Base-by-base conservation (phyloP, 2,113 vertebrate species). In the Macrotis lagotis region DNA sequence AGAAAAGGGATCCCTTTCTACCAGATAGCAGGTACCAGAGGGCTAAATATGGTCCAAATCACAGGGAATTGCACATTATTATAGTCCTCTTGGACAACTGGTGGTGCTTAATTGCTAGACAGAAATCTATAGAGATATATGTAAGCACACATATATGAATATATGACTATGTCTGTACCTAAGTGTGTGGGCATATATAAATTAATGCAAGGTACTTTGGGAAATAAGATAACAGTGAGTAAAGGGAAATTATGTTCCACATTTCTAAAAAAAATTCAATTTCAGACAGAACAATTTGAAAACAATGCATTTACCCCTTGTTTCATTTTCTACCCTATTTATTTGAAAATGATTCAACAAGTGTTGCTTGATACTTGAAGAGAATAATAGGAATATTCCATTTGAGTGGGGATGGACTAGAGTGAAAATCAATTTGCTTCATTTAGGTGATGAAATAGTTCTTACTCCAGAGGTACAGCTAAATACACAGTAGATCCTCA, bases 391-490 rank as follows among this genome's bases (percentile, higher is more conserved):
- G 1, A 59, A 89, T 88, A n/a, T 6, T 92, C 8, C 31, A 47
- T 1, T 83, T 92, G 26, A 25, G 14, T 24, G 52, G 83, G 89
- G 48, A 1, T 91, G n/a, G 3, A 8, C 6, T 37, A 51, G 14
- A 94, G 10, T 31, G 8, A 98, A 98, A 94, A 83, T 44, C 91
- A 95, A 96, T 98, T 97, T 97, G 53, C 52, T 92, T 92, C 91
- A 95, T 95, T 50, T 93, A 94, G 91, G 83, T 95, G 95, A 96
- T 94, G 90, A 96, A 97, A 97, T 94, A 83, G 95, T 97, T 96
- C 88, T 96, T 90, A 93, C 14, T 25, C 88, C 50, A 96, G 59
- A 94, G 95, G 88, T 89, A 50, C 50, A 88, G 51, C 74, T 91
- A 44, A 89, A 51, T 89, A 93, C 0, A 88, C 51, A 52, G 22